Evolutionary conservation across 2,888 invertebrate species (phyloP).

Genomic region (Orthosia gracilis): DNA sequence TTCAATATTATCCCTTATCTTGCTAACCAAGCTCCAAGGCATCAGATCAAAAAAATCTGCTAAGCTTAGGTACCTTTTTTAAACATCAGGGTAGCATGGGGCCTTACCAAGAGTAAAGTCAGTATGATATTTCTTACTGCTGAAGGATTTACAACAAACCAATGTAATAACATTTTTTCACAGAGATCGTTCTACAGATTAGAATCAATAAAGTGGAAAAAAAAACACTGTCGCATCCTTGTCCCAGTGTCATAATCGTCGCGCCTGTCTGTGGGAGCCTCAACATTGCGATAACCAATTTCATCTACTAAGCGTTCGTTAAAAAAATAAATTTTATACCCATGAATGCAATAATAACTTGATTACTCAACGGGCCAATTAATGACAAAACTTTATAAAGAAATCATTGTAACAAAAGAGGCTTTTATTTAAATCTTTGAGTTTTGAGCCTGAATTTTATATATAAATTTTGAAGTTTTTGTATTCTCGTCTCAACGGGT

Average conservation of each 20-base stretch:
- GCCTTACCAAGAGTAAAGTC: background rate
- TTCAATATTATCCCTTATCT: too few relatives aligned
- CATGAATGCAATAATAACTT: conserved; percentile 23
- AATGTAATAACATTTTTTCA: too few relatives aligned
- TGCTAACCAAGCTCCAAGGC: too few relatives aligned
- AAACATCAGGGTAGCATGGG: too few relatives aligned
- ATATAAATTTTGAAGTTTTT: conserved; percentile 14
- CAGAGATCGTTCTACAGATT: too few relatives aligned
- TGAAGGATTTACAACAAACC: too few relatives aligned
- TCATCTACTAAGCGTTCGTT: background rate
- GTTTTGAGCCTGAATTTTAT: background rate
- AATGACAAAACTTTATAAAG: conserved; percentile 26
- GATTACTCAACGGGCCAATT: conserved; percentile 23
- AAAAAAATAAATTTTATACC: conserved; percentile 8
- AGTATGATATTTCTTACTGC: too few relatives aligned
- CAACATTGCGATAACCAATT: background rate
- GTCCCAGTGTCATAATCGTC: too few relatives aligned
- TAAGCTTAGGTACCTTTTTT: background rate
- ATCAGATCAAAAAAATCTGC: too few relatives aligned
- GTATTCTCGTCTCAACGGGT: background rate
- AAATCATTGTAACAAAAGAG: conserved; percentile 5
- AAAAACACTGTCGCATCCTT: too few relatives aligned
- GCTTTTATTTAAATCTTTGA: conserved; percentile 15
- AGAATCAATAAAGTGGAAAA: too few relatives aligned
- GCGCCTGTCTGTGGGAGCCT: too few relatives aligned